A percentile compares a stretch with the other conserved stretches of the same genome.
These are phyloP conservation scores for Pyxicephalus adspersus DNA, from an alignment of 2,113 vertebrate species.

Conservation along the genomic window DNA sequence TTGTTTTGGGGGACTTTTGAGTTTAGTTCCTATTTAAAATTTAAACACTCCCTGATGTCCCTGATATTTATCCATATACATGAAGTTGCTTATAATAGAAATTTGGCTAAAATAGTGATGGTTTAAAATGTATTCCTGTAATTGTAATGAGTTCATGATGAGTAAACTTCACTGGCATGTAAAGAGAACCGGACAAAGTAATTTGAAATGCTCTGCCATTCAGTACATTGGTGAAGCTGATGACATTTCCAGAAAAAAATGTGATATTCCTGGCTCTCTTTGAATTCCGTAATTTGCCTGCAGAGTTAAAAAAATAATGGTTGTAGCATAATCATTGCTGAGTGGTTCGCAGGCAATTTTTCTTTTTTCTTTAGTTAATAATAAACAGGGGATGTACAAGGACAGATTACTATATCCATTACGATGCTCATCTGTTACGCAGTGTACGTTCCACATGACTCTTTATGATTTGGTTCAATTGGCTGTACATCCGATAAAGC, in stretches of 20 bases:
- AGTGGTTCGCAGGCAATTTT: background rate
- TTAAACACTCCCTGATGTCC: too few relatives aligned
- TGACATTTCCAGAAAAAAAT: background rate
- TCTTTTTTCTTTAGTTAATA: background rate
- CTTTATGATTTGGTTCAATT: background rate
- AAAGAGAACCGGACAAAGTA: background rate
- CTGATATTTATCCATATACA: too few relatives aligned
- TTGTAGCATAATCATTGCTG: background rate
- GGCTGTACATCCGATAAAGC: background rate
- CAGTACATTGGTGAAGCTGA: background rate
- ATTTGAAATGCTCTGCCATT: background rate
- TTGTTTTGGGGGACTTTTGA: too few relatives aligned
- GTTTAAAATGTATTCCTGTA: background rate
- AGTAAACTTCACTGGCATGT: background rate
- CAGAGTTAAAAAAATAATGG: background rate
- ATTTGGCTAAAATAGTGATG: background rate
- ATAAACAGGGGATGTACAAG: background rate
- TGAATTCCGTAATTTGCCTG: background rate
- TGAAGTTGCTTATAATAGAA: background rate
- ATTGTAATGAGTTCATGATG: background rate
- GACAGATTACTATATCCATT: background rate
- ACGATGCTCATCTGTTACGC: background rate
- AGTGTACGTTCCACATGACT: slow-evolving; percentile 3
- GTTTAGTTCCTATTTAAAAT: too few relatives aligned
- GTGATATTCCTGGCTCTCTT: background rate